phyloP scores from a whole-genome alignment of 2,888 invertebrate genomes.

The Scaptomyza reducta region DNA sequence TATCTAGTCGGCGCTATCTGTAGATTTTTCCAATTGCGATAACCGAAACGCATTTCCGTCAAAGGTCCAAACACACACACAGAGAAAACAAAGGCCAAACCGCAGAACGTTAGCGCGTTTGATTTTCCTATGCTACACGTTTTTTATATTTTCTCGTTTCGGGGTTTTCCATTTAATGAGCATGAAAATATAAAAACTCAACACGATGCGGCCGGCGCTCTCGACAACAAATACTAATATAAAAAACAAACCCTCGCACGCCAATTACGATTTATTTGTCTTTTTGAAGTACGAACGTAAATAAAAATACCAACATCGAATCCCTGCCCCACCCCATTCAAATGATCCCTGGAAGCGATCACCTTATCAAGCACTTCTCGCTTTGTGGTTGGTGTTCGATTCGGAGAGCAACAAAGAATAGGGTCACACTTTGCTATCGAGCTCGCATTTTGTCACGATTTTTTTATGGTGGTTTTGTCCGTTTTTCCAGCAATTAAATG shows the following conservation, averaged over 20 bases:
- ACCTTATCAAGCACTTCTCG: conserved; percentile 55
- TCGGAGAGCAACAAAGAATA: conserved; percentile 17
- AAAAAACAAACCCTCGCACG: conserved; percentile 64
- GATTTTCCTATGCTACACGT: conserved; percentile 22
- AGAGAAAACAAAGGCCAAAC: conserved; percentile 46
- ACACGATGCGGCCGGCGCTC: conserved; percentile 39
- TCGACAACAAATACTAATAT: conserved; percentile 21
- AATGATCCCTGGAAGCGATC: conserved; percentile 38
- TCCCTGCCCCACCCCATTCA: conserved; percentile 24
- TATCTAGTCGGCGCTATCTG: conserved; percentile 45
- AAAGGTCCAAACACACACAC: conserved; percentile 7
- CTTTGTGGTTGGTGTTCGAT: conserved; percentile 38
- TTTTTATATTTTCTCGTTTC: conserved; percentile 47
- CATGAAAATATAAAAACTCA: conserved; percentile 50
- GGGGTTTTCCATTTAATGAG: conserved; percentile 55
- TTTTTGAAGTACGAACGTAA: conserved; percentile 68
- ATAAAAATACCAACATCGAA: conserved; percentile 45
- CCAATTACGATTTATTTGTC: conserved; percentile 79
- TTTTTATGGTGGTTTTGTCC: conserved; percentile 35
- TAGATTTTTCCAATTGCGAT: conserved; percentile 52
- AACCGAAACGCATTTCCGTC: conserved; percentile 59
- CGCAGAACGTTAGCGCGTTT: conserved; percentile 52
- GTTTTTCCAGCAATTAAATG: conserved; percentile 71
- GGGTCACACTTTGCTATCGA: conserved; percentile 57
- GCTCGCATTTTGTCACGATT: conserved; percentile 76